Evolutionary conservation across 2,888 invertebrate genomes (phyloP), one percentile per base, ranked within the genome.

Genomic region (Cataglyphis livida): DNA sequence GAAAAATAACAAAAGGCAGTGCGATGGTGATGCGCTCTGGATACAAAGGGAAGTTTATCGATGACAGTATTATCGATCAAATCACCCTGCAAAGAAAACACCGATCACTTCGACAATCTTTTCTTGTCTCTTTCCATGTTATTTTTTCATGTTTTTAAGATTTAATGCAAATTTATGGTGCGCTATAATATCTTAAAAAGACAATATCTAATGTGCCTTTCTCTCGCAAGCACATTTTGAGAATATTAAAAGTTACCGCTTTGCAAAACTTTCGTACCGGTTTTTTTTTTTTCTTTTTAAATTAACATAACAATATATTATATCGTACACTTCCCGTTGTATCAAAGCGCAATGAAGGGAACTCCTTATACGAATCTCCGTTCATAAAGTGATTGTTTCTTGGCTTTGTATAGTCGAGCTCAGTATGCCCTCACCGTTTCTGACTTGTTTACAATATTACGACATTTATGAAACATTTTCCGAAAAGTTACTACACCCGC

Each of bases 1-100:
- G 35, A 71, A 51, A 78, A 25, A 71, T 70, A 71, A 71, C 59
- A 78, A 78, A 79, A 79, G 78, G 73, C 78, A 71, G 78, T 78
- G 78, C 38, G n/a, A 41, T 51, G n/a, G 48, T 32, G 15, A 21
- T 70, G 44, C 73, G 78, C 71, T 59, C n/a, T 25, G 25, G 48
- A 61, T 71, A 35, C 78, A 44, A 79, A 21, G 35, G 21, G 61
- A 71, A 32, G 44, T 41, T 28, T 28, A 18, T 41, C 28, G 68
- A 0, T 35, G 18, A 21, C 28, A 25, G 32, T 21, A 15, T 51
- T 21, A 66, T 66, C 57, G 32, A 71, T 70, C 5, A 21, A 41
- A 25, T 78, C 57, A 15, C 21, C 3, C 6, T 21, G n/a, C 7
- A 32, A 71, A 70, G 32, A 57, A 71, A 78, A 78, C n/a, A 75